These are phyloP conservation scores for Anoplopoma fimbria DNA, from an alignment of 2,113 vertebrate genomes.

Conservation along the genomic window DNA sequence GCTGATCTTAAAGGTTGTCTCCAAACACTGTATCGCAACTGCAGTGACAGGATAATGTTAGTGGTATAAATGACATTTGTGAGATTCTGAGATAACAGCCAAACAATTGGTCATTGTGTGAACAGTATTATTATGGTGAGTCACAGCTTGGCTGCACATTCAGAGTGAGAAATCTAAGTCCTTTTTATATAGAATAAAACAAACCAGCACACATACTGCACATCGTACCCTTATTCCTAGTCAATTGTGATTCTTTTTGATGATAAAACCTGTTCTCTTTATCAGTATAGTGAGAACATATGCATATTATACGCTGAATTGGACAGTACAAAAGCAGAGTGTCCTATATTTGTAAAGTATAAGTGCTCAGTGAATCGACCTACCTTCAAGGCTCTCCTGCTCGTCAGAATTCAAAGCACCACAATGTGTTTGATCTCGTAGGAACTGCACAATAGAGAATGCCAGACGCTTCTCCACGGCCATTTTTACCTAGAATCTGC, in stretches of 20 bases:
- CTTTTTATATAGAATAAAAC: neutral
- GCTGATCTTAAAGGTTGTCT: constrained; percentile 96
- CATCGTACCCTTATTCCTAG: neutral
- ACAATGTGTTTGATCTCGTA: constrained; percentile 94
- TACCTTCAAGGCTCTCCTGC: constrained; percentile 98
- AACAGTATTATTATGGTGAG: constrained; percentile 6
- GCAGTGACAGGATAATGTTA: neutral
- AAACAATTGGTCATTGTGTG: neutral
- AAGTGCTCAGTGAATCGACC: constrained; percentile 3
- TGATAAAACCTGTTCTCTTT: neutral
- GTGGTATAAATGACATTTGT: too few species aligned
- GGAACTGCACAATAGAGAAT: constrained; percentile 96
- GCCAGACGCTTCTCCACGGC: constrained; percentile 94
- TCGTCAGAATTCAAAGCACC: constrained; percentile 94
- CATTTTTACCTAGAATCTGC: constrained; percentile 85
- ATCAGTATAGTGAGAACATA: neutral
- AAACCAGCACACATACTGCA: neutral
- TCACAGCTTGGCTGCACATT: constrained; percentile 37
- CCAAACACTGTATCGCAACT: constrained; percentile 98
- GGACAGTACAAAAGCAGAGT: neutral
- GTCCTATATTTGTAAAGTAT: neutral
- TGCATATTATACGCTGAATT: neutral
- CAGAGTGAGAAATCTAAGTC: constrained; percentile 1
- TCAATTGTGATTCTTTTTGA: neutral
- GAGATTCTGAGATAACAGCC: neutral